Evolutionary conservation across 2,113 vertebrate species (phyloP).

Genomic region (Bos taurus): DNA sequence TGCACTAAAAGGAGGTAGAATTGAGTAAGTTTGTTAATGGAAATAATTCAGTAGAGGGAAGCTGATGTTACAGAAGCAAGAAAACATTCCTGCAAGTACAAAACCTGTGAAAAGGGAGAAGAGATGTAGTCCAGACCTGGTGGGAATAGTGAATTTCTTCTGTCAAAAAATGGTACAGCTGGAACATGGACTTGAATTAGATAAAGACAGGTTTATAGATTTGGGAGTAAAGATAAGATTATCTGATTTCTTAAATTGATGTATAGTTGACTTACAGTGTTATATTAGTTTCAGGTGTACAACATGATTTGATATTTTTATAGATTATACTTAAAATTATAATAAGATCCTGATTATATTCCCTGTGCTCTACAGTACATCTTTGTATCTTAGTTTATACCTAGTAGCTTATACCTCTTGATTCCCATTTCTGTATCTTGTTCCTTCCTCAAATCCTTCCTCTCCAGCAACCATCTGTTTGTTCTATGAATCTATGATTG

Average conservation of each 20-base stretch:
- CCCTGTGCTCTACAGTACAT: background rate
- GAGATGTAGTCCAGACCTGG: background rate
- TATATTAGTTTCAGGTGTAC: background rate
- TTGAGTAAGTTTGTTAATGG: background rate
- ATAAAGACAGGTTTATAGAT: background rate
- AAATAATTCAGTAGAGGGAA: background rate
- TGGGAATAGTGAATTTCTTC: background rate
- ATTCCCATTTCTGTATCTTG: background rate
- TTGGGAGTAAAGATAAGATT: background rate
- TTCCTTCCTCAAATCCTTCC: background rate
- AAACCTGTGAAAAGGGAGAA: background rate
- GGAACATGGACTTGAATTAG: background rate
- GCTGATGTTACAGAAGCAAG: background rate
- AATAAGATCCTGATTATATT: background rate
- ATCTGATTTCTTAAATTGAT: background rate
- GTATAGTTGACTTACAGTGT: background rate
- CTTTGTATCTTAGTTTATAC: background rate
- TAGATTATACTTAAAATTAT: background rate
- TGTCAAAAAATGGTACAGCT: background rate
- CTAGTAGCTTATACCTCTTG: background rate
- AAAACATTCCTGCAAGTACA: background rate
- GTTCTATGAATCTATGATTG: background rate
- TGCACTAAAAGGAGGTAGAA: background rate
- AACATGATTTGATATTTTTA: background rate
- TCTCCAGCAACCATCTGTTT: background rate